phyloP scores from a whole-genome alignment of 2,113 vertebrate species.

The Stigmatopora argus region DNA sequence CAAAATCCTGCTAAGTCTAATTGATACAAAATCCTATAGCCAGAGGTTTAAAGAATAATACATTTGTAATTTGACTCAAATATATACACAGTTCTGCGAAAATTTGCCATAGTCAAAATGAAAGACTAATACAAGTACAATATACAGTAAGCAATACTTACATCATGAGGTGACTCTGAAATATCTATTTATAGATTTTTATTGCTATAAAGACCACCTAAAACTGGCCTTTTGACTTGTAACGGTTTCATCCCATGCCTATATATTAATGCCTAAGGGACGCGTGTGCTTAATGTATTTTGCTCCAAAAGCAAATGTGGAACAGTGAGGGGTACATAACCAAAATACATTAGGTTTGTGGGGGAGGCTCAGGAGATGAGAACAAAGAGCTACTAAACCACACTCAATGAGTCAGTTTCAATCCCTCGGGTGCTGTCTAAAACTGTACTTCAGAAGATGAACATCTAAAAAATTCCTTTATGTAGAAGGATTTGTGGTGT shows the following conservation, averaged over 20 bases:
- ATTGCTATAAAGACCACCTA: background rate
- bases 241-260: constrained; percentile 6
- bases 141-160: background rate
- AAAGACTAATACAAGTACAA: background rate
- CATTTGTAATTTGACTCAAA: constrained; percentile 49
- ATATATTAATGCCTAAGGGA: constrained; percentile 16
- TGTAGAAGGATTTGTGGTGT: constrained; percentile 3
- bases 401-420: constrained; percentile 20
- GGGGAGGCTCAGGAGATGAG: constrained; percentile 10
- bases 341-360: constrained; percentile 17
- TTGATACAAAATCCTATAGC: constrained; percentile 53
- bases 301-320: constrained; percentile 29
- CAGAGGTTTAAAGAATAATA: constrained; percentile 47
- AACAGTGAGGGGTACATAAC: constrained; percentile 25
- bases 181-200: background rate
- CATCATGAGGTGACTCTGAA: background rate
- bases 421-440: constrained; percentile 10
- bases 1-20: background rate
- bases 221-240: constrained; percentile 26
- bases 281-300: constrained; percentile 21
- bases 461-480: constrained; percentile 20
- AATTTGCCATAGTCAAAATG: constrained; percentile 34
- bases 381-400: constrained; percentile 40
- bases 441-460: constrained; percentile 14
- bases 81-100: constrained; percentile 25